These are phyloP conservation scores for Helicoverpa zea DNA, from an alignment of 1,140 invertebrate genomes.

Conservation along the genomic window DNA sequence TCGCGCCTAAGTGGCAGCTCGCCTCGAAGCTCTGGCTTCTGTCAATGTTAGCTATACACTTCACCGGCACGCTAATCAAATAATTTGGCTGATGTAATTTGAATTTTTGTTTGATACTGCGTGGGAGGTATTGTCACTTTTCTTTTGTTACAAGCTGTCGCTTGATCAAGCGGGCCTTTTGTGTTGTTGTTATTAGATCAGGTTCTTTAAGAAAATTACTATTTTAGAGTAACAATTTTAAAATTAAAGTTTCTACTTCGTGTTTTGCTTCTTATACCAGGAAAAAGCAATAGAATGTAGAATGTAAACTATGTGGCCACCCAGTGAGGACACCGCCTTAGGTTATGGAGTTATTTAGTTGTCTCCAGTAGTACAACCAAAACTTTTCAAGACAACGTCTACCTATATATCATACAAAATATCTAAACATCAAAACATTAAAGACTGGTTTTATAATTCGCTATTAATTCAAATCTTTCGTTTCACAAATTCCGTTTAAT, in stretches of 20 bases:
- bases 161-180: no score
- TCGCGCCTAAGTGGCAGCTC: conserved; percentile 38
- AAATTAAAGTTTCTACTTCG: no score
- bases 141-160: background rate
- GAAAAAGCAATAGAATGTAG: no score
- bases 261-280: no score
- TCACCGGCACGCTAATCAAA: conserved; percentile 57
- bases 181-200: no score
- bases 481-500: conserved; percentile 13
- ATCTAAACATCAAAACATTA: background rate
- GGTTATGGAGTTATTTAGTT: no score
- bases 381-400: no score
- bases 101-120: conserved; percentile 39
- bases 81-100: conserved; percentile 53
- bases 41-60: conserved; percentile 65
- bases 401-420: background rate
- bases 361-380: no score
- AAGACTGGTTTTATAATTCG: background rate
- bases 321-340: no score
- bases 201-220: no score
- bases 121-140: conserved; percentile 6
- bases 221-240: no score
- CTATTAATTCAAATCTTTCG: conserved; percentile 17
- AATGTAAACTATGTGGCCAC: no score
- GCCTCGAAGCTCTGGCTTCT: conserved; percentile 34